Evolutionary conservation across 2,113 vertebrate genomes (phyloP).

Genomic region (Silurus meridionalis): DNA sequence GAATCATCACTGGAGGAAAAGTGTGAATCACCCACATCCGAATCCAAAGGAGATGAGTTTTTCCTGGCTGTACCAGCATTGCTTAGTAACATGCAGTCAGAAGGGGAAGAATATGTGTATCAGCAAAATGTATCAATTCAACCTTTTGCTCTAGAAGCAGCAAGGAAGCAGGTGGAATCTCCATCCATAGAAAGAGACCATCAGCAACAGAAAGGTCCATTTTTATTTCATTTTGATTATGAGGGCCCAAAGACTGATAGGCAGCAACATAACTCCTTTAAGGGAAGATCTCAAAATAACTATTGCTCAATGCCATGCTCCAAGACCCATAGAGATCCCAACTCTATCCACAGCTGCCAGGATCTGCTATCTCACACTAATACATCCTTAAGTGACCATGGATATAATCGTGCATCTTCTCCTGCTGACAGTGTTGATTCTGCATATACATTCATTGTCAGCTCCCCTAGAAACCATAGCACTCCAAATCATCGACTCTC

Average conservation of each 20-base stretch:
- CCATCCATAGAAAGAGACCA: conserved; percentile 55
- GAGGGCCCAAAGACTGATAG: conserved; percentile 47
- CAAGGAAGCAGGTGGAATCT: conserved; percentile 53
- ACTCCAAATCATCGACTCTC: conserved; percentile 60
- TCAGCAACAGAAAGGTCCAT: conserved; percentile 45
- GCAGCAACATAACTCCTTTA: conserved; percentile 43
- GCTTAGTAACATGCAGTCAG: conserved; percentile 60
- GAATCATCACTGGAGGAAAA: conserved; percentile 64
- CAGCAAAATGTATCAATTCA: conserved; percentile 41
- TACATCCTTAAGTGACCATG: conserved; percentile 69
- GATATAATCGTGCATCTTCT: conserved; percentile 64
- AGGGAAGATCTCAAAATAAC: conserved; percentile 32
- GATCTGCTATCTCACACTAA: conserved; percentile 68
- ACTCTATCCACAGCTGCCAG: conserved; percentile 64
- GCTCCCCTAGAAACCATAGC: conserved; percentile 61
- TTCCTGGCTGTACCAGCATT: conserved; percentile 64
- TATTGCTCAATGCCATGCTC: conserved; percentile 45
- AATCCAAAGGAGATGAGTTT: conserved; percentile 57
- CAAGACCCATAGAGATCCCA: conserved; percentile 51
- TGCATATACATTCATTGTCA: conserved; percentile 75
- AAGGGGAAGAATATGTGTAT: conserved; percentile 47
- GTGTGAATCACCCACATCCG: conserved; percentile 54
- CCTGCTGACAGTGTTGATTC: conserved; percentile 76
- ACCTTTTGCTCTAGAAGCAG: conserved; percentile 43
- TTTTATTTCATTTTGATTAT: conserved; percentile 50